Evolutionary conservation across 30 jellyfish, hydroid and myxozoan genomes (phyloP).

Genomic region (Clytia hemisphaerica): DNA sequence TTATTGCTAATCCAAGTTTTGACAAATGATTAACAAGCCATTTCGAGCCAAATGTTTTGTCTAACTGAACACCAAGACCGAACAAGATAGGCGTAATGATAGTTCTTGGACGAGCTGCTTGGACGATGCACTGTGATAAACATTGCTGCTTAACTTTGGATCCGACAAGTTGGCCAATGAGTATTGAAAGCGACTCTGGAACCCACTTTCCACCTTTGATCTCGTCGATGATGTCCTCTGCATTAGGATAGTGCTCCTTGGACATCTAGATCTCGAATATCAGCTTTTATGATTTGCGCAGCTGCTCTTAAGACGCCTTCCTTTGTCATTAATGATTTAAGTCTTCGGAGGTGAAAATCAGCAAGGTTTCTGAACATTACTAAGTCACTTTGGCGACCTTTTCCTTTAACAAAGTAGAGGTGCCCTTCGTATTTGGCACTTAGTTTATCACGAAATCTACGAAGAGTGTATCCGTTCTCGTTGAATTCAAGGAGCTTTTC

Average conservation of each 20-base stretch:
- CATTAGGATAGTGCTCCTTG: constrained; percentile 5
- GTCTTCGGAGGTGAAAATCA: no score
- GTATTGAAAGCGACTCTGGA: constrained; percentile 10
- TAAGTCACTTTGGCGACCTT: constrained; percentile 4
- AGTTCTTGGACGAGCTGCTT: constrained; percentile 47
- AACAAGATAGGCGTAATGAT: constrained; percentile 28
- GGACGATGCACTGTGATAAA: constrained; percentile 36
- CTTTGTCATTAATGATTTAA: no score
- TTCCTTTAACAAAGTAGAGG: constrained; percentile 14
- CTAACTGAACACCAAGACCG: constrained; percentile 46
- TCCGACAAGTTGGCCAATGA: constrained; percentile 5
- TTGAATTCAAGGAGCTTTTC: neutral
- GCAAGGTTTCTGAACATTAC: constrained; percentile 43
- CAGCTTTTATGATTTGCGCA: constrained; percentile 18
- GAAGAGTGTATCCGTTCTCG: neutral
- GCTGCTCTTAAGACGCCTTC: constrained; percentile 22
- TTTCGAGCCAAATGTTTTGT: constrained; percentile 37
- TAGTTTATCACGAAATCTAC: neutral
- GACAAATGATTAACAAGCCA: constrained; percentile 36
- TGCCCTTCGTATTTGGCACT: constrained; percentile 19
- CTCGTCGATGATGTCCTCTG: constrained; percentile 11
- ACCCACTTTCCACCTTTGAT: constrained; percentile 20
- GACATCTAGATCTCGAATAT: constrained; percentile 4
- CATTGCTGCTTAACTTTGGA: neutral
- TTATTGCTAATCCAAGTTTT: constrained; percentile 37